Evolutionary conservation across 2,113 vertebrate species (phyloP), one percentile per base, ranked within the genome.

Genomic region (Salvelinus sp.): DNA sequence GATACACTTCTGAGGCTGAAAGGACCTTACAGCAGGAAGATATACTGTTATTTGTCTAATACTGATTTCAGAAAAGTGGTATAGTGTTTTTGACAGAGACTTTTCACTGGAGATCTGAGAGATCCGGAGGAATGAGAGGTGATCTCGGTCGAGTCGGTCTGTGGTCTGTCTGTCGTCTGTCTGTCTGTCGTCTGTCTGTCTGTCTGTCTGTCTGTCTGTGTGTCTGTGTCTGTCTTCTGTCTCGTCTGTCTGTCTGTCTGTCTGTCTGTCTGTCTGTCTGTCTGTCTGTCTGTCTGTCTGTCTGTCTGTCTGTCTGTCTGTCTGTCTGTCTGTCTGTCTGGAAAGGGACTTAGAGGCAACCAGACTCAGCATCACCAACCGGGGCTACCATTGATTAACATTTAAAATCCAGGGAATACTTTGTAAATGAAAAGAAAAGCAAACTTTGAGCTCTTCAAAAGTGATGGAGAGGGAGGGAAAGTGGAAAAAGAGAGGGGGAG

Each of bases 341-440:
- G 65, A 68, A 28, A 33, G 14, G 18, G 28, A 27, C 66, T 33
- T 14, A 6, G 18, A 16, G 30, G 28, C 13, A 38, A 38, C 6
- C 16, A 33, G 30, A 27, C 14, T 27, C 6, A 12, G 27, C 83
- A 78, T 83, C 79, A 70, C 79, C 66, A 70, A 68, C 25, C 74
- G 74, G 69, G 82, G 62, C 80, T 76, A 81, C 88, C 84, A 77
- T 74, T 89, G 84, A 90, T 92, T 89, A 90, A 88, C 87, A 88
- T 91, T 91, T 90, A 86, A 91, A 89, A 91, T 83, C 82, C 79
- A 76, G 85, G 88, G 88, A 87, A 91, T 89, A 88, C 88, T 87
- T 91, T 89, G 88, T 86, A 85, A 78, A 82, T 57, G 71, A 76
- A 84, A 85, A 88, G 84, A 78, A 88, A 87, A 87, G 82, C 64